A percentile compares a stretch with the other conserved stretches of the same genome.
Conservation (phyloP, 2,888 invertebrate species). For the Stictocephala bisonia region DNA sequence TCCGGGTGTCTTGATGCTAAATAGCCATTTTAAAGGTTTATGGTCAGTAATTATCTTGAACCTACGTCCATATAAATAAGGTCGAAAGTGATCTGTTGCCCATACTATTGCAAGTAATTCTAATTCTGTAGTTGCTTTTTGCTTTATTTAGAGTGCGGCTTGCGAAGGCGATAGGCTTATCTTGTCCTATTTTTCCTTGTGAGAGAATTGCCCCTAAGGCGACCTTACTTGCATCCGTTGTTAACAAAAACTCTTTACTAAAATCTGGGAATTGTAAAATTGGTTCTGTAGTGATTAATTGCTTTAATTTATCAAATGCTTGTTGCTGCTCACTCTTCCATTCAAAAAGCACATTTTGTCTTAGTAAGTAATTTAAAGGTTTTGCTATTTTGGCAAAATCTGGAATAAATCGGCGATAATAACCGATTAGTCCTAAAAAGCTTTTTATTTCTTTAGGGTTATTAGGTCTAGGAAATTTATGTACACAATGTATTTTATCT, state of each 20-base stretch:
- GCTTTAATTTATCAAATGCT: too few species aligned
- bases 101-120: slow-evolving; percentile 32
- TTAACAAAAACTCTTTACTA: background rate
- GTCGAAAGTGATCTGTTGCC: slow-evolving; percentile 2
- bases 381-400: slow-evolving; percentile 60
- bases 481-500: slow-evolving; percentile 3
- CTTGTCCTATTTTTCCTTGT: slow-evolving; percentile 6
- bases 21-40: slow-evolving; percentile 7
- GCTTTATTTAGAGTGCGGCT: slow-evolving; percentile 1
- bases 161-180: slow-evolving; percentile 25
- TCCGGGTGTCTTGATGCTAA: background rate
- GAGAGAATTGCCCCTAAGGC: slow-evolving; percentile 22
- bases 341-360: slow-evolving; percentile 52
- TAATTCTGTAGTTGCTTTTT: slow-evolving; percentile 3
- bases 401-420: slow-evolving; percentile 63
- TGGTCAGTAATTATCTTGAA: slow-evolving; percentile 32
- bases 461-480: slow-evolving; percentile 43
- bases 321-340: slow-evolving; percentile 52
- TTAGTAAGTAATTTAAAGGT: slow-evolving; percentile 55
- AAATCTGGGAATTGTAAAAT: slow-evolving; percentile 16
- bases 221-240: slow-evolving; percentile 17
- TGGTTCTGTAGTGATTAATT: too few species aligned
- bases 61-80: background rate
- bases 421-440: slow-evolving; percentile 62
- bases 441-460: slow-evolving; percentile 46